These are phyloP conservation scores for Amphiprion ocellaris DNA, from an alignment of 2,113 vertebrate genomes.

Conservation along the genomic window DNA sequence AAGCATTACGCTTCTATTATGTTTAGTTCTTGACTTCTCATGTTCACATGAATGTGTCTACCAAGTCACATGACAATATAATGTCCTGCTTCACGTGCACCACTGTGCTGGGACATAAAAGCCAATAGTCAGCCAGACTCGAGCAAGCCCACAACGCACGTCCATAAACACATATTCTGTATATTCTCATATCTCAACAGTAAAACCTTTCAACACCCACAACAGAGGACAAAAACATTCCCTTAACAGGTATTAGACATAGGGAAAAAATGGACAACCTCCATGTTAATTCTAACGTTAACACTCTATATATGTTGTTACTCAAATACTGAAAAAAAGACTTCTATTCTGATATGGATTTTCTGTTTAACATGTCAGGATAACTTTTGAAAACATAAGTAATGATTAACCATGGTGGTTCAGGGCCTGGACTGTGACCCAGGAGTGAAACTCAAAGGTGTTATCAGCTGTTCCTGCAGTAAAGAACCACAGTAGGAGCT, in stretches of 20 bases:
- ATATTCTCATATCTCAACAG: neutral
- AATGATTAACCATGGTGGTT: slow-evolving; percentile 73
- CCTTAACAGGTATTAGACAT: neutral
- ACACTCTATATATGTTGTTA: neutral
- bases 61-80: neutral
- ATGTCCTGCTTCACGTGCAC: neutral
- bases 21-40: neutral
- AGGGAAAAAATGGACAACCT: too few species aligned
- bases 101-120: neutral
- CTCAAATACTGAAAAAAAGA: neutral
- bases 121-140: neutral
- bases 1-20: neutral
- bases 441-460: slow-evolving; percentile 47
- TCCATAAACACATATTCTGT: neutral
- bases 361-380: slow-evolving; percentile 22
- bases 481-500: slow-evolving; percentile 33
- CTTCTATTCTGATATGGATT: neutral
- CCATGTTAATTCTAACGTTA: neutral
- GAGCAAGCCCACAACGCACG: neutral
- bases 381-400: slow-evolving; percentile 38
- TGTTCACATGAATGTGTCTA: neutral
- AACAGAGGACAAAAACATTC: neutral
- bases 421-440: slow-evolving; percentile 81
- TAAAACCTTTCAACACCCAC: neutral
- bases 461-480: slow-evolving; percentile 63